These are phyloP conservation scores for Lacerta agilis DNA, from an alignment of 2,797 vertebrate genomes.

Conservation along the genomic window DNA sequence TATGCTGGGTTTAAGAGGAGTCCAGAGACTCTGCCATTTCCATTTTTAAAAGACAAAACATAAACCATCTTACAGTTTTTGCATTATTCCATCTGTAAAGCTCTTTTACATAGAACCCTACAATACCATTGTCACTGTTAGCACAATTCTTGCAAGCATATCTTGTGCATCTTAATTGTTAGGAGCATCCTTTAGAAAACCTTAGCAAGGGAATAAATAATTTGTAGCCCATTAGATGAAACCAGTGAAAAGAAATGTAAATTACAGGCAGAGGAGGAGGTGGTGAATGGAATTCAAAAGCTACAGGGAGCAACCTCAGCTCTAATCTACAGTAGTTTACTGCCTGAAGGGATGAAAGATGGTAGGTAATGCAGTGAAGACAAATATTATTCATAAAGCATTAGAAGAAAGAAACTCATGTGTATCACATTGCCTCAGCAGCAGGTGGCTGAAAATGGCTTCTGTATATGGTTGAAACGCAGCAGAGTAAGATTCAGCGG, in stretches of 20 bases:
- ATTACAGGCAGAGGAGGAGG: conserved; percentile 12
- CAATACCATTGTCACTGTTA: neutral
- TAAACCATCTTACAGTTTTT: neutral
- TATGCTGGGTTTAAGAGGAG: neutral
- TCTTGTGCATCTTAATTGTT: conserved; percentile 36
- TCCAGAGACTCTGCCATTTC: neutral
- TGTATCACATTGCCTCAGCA: neutral
- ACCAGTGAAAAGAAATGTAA: neutral
- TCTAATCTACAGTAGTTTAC: conserved; percentile 5
- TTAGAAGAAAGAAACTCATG: neutral
- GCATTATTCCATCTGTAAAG: neutral
- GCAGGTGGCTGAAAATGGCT: neutral
- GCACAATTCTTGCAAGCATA: neutral
- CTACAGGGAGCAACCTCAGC: conserved; percentile 13
- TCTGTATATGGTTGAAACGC: neutral
- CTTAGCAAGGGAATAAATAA: conserved; percentile 25
- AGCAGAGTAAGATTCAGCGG: neutral
- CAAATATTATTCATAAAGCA: neutral
- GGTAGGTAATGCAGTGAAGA: conserved; percentile 2
- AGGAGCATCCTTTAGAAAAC: conserved; percentile 14
- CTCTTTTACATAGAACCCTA: neutral
- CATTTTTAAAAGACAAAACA: neutral
- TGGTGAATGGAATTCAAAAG: conserved; percentile 34
- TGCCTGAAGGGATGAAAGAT: conserved; percentile 29
- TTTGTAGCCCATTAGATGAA: conserved; percentile 23